Conservation (phyloP, 2,888 invertebrate genomes). For the Thereva nobilitata region DNA sequence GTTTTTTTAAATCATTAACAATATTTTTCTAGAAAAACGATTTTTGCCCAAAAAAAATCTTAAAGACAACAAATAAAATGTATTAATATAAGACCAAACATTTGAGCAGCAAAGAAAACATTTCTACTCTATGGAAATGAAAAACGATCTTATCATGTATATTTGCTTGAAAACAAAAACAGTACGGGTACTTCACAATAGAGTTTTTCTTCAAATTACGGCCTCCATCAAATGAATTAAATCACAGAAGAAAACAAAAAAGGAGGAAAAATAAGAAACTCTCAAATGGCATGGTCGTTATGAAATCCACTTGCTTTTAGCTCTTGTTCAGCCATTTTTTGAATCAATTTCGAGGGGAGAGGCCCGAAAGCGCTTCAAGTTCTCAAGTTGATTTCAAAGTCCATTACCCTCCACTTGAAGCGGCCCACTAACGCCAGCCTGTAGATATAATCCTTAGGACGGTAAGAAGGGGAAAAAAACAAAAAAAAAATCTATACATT, state of each 20-base stretch:
- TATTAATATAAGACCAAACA: no score
- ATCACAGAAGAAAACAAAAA: not conserved
- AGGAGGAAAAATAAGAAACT: constrained; percentile 15
- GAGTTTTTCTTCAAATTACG: constrained; percentile 15
- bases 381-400: constrained; percentile 37
- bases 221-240: constrained; percentile 14
- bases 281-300: constrained; percentile 30
- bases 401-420: constrained; percentile 38
- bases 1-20: no score
- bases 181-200: constrained; percentile 11
- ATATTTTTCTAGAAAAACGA: no score
- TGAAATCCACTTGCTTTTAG: constrained; percentile 34
- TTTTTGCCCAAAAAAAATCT: no score
- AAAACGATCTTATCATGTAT: no score
- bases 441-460: constrained; percentile 2
- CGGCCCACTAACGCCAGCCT: constrained; percentile 32
- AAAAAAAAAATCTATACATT: not conserved
- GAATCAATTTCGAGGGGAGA: constrained; percentile 30
- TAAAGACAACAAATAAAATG: no score
- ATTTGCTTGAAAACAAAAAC: constrained; percentile 12
- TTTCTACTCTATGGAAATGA: no score
- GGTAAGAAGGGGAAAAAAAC: not conserved
- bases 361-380: constrained; percentile 30
- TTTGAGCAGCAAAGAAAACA: no score
- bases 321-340: constrained; percentile 32